Base-by-base conservation (phyloP, 2,113 vertebrate genomes). In the Chaenocephalus aceratus region DNA sequence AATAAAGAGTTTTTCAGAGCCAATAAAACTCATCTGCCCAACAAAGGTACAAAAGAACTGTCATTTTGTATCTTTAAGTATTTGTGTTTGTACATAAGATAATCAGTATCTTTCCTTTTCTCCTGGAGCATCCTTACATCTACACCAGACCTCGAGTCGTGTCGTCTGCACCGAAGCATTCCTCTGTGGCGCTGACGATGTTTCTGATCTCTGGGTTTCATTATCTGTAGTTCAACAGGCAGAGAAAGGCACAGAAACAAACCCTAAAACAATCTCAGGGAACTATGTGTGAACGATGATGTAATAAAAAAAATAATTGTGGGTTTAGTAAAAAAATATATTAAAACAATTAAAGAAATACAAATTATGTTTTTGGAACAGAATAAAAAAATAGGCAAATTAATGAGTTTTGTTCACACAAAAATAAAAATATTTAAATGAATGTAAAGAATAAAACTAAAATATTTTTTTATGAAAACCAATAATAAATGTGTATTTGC, bases 101-200 rank as follows among this genome's bases (percentile, higher is more conserved):
- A 30, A 14, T 5, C 1, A 10, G 5, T 41, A 6, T 51, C 44
- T 12, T 11, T 62, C 3, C 48, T 21, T 54, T 67, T 59, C 41
- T 68, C n/a, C 54, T 90, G 91, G 83, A 88, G 16, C 87, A 91
- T 73, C 86, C 85, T 8, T 92, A 87, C 65, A 91, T 93, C 78
- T 84, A 84, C 75, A 88, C 86, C 70, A 79, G 54, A 77, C 71
- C 85, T 1, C 13, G 12, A 53, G 36, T 0, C 10, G 10, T 6
- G 10, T 78, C 69, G 2, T 61, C 77, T 23, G 66, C 73, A 9
- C 11, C 15, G 53, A 63, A 13, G 11, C n/a, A 6, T 18, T 18
- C 53, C 76, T 80, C 66, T 8, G 0, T 13, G 26, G 30, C 15
- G 36, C 10, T 78, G 45, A 41, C 36, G 36, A 36, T 48, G 7